Conservation (phyloP, 2,113 vertebrate genomes). For the Grammomys surdaster region DNA sequence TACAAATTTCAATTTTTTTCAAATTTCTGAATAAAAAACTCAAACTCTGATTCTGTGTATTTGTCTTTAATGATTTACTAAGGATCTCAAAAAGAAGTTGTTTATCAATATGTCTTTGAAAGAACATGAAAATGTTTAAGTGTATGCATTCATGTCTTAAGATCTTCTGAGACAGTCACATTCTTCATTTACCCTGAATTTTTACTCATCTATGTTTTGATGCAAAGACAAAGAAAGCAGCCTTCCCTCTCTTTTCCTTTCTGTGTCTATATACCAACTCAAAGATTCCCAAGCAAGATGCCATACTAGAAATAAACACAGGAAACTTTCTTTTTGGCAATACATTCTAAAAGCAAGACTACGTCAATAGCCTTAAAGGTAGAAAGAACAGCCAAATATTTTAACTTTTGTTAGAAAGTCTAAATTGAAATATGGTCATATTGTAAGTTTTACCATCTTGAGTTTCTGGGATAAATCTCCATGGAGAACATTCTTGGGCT, state of each 20-base stretch:
- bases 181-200: conserved; percentile 39
- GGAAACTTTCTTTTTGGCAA: conserved; percentile 50
- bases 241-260: background rate
- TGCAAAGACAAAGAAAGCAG: background rate
- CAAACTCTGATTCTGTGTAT: background rate
- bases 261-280: background rate
- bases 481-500: conserved; percentile 51
- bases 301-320: conserved; percentile 64
- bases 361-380: conserved; percentile 54
- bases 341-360: conserved; percentile 49
- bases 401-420: conserved; percentile 43
- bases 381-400: conserved; percentile 61
- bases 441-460: conserved; percentile 9
- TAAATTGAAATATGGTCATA: conserved; percentile 56
- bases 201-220: background rate
- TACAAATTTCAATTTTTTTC: conserved; percentile 9
- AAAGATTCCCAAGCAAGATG: conserved; percentile 60
- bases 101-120: background rate
- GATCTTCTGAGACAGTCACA: background rate
- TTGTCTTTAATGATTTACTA: background rate
- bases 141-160: background rate
- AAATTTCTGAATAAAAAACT: conserved; percentile 2
- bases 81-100: background rate
- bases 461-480: conserved; percentile 59
- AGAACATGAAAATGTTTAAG: background rate